phyloP scores from a whole-genome alignment of 2,888 invertebrate genomes.

The Amblyjoppa fuscipennis region DNA sequence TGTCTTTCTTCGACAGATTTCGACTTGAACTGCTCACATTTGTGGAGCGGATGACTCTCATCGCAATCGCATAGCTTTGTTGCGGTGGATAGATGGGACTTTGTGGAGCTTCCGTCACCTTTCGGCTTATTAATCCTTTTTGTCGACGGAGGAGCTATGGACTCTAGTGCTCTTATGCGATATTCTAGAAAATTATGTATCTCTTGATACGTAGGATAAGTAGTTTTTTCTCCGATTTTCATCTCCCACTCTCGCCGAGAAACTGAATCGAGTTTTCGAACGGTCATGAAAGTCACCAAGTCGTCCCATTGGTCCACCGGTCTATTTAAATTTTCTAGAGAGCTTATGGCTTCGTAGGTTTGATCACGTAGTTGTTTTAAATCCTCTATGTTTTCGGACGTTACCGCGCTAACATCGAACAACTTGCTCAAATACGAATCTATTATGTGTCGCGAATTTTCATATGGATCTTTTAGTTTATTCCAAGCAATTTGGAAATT shows the following conservation, averaged over 20 bases:
- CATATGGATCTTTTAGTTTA: constrained; percentile 35
- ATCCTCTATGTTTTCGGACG: constrained; percentile 11
- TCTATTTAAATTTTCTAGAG: constrained; percentile 30
- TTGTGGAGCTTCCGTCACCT: neutral
- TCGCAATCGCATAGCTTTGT: neutral
- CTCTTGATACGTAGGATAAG: neutral
- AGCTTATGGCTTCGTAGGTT: neutral
- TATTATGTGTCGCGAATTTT: constrained; percentile 30
- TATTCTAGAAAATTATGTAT: neutral
- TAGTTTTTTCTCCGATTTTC: neutral
- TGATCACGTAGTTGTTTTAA: constrained; percentile 49
- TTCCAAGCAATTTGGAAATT: constrained; percentile 53
- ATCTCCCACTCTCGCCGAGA: constrained; percentile 60
- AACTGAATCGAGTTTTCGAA: constrained; percentile 41
- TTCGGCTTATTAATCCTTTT: neutral
- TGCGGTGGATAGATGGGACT: neutral
- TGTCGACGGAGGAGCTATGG: neutral
- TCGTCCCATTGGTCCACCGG: constrained; percentile 56
- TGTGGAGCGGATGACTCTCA: neutral
- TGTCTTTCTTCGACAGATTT: neutral
- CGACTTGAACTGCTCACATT: neutral
- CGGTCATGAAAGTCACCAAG: constrained; percentile 39
- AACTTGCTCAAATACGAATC: neutral
- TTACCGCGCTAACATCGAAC: constrained; percentile 6
- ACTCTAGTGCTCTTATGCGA: neutral